phyloP scores from a whole-genome alignment of 2,797 vertebrate species.

The Paramormyrops hopkinsi region DNA sequence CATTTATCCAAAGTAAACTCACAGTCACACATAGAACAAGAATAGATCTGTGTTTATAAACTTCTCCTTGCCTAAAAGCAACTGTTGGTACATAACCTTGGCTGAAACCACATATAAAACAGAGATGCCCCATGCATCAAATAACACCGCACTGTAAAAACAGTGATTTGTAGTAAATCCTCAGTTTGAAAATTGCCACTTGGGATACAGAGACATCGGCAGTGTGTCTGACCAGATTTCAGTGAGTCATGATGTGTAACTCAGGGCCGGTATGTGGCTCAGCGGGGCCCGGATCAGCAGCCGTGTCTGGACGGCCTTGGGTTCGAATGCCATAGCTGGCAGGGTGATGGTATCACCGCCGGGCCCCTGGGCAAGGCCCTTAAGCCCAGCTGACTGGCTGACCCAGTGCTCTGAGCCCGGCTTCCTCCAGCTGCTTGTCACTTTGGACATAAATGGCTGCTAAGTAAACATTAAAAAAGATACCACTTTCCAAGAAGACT shows the following conservation, averaged over 20 bases:
- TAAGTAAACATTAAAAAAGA: background rate
- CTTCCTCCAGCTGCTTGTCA: background rate
- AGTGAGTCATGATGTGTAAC: background rate
- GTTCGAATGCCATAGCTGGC: background rate
- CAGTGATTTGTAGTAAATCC: background rate
- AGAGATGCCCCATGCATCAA: background rate
- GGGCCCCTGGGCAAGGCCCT: background rate
- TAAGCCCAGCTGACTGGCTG: background rate
- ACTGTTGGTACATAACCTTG: background rate
- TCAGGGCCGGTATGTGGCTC: background rate
- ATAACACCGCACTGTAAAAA: background rate
- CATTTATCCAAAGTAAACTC: slow-evolving; percentile 5
- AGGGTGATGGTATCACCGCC: background rate
- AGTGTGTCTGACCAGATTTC: background rate
- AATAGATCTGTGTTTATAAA: background rate
- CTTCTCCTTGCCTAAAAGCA: background rate
- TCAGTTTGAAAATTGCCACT: background rate
- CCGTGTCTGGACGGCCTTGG: background rate
- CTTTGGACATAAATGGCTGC: background rate
- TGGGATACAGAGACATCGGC: background rate
- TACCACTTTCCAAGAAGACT: background rate
- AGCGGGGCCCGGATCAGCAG: background rate
- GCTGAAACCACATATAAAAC: slow-evolving; percentile 2
- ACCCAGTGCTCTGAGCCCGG: background rate
- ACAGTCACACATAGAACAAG: slow-evolving; percentile 7